Percentiles rank a stretch among this genome's conserved stretches.
These are phyloP conservation scores for Probosciger aterrimus DNA, from an alignment of 2,113 vertebrate genomes.

Conservation along the genomic window DNA sequence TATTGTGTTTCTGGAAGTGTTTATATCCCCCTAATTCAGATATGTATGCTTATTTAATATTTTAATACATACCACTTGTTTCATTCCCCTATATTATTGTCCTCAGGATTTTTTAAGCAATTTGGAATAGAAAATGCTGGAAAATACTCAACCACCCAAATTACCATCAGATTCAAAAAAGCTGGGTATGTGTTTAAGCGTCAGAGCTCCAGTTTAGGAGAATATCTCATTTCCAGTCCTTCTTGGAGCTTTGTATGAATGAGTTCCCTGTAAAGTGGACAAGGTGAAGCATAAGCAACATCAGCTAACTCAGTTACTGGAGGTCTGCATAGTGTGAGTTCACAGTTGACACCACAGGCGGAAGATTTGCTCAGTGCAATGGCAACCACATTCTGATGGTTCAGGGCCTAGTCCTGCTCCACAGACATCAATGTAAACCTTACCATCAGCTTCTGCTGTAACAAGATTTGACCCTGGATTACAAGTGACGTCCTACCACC, in stretches of 20 bases:
- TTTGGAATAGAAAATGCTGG: neutral
- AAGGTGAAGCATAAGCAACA: neutral
- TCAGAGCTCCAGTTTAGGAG: neutral
- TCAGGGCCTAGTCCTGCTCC: neutral
- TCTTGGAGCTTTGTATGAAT: neutral
- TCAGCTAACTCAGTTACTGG: neutral
- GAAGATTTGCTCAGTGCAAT: neutral
- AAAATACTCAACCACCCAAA: neutral
- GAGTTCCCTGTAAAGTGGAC: neutral
- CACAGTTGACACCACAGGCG: neutral
- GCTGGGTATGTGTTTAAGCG: neutral
- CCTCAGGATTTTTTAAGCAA: neutral
- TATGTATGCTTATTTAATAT: neutral
- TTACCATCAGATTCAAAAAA: neutral
- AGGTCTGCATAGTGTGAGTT: neutral
- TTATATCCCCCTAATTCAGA: neutral
- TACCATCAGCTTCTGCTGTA: neutral
- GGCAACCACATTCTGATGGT: neutral
- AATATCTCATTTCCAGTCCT: neutral
- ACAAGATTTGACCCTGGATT: neutral
- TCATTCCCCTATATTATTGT: neutral
- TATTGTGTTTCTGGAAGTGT: neutral
- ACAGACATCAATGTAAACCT: neutral
- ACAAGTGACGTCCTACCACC: fast-evolving
- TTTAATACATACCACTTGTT: neutral